Conservation (phyloP, 30 jellyfish, hydroid and myxozoan species). For the Hydra vulgaris region DNA sequence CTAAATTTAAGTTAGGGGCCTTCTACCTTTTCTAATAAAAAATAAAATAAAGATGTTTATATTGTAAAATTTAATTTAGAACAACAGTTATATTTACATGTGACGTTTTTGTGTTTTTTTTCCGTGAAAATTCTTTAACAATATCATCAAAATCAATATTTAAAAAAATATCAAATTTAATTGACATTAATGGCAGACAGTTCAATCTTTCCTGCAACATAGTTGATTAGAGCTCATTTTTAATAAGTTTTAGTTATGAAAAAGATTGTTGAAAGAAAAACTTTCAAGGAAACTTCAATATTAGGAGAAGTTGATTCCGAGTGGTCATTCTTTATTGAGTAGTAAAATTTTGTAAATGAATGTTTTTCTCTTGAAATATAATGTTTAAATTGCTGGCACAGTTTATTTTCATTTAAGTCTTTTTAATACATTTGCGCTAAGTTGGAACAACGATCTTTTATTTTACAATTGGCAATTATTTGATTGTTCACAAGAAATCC, state of each 20-base stretch:
- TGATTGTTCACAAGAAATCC: background rate
- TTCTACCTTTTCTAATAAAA: no score
- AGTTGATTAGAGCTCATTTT: background rate
- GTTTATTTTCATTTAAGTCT: background rate
- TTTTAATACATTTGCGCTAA: no score
- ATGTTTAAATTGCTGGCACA: no score
- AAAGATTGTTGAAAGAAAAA: background rate
- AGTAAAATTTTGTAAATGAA: background rate
- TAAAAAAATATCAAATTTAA: no score
- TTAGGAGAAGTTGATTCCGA: background rate
- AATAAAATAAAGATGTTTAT: no score
- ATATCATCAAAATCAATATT: background rate
- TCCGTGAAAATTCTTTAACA: no score
- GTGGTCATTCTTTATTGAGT: background rate
- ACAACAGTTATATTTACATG: no score
- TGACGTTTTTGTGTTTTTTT: no score
- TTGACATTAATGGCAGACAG: background rate
- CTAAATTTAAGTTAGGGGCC: no score
- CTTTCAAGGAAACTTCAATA: background rate
- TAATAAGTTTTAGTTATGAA: background rate
- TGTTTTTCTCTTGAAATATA: background rate
- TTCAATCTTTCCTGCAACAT: background rate
- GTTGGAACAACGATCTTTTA: no score
- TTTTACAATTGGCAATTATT: background rate
- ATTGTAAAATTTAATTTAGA: no score